A percentile compares a stretch with the other conserved stretches of the same genome.
Evolutionary conservation across 2,888 invertebrate species (phyloP).

Genomic region (Zootermopsis nevadensis): DNA sequence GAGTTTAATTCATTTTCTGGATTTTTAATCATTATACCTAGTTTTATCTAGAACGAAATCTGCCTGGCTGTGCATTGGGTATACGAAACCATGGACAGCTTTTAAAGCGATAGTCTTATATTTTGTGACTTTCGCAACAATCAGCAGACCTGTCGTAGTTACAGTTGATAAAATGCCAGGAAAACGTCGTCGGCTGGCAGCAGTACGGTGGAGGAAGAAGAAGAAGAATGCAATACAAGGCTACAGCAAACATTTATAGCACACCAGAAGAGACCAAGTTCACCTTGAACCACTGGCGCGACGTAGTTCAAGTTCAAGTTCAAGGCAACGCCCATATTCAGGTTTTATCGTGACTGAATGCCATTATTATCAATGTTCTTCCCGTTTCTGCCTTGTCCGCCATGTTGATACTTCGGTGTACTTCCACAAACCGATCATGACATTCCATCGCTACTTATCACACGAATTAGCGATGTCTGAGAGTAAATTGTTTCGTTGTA

Average conservation of each 20-base stretch:
- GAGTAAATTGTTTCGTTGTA: no score
- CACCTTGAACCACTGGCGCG: constrained; percentile 43
- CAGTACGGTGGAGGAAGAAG: background rate
- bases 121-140: background rate
- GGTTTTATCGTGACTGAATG: background rate
- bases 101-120: background rate
- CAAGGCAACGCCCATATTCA: constrained; percentile 23
- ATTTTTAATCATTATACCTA: no score
- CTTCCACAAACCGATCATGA: background rate
- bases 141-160: background rate
- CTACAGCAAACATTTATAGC: constrained; percentile 19
- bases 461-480: no score
- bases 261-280: constrained; percentile 29
- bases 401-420: background rate
- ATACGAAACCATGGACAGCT: no score
- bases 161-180: background rate
- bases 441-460: no score
- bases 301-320: constrained; percentile 41
- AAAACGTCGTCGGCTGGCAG: background rate
- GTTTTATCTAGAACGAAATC: no score
- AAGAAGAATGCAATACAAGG: background rate
- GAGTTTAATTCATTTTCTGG: no score
- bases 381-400: background rate
- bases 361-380: background rate
- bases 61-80: no score